Evolutionary conservation across 2,113 vertebrate genomes (phyloP).

Genomic region (Bambusicola thoracicus): DNA sequence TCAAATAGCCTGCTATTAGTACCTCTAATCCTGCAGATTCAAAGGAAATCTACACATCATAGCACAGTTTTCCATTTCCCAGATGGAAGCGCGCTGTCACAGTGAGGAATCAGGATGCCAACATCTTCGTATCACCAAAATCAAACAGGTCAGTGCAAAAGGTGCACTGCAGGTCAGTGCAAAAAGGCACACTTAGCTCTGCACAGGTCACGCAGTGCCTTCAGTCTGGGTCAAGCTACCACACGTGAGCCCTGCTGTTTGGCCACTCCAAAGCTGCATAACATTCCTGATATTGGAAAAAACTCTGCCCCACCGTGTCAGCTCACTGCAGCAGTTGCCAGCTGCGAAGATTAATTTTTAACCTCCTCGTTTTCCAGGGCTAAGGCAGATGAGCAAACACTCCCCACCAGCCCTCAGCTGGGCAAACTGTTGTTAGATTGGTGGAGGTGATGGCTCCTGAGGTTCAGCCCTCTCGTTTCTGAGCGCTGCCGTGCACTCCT

Average conservation of each 20-base stretch:
- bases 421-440: neutral
- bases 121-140: neutral
- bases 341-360: constrained; percentile 60
- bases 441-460: neutral
- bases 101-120: accelerated
- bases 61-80: neutral
- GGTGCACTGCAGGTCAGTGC: neutral
- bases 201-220: neutral
- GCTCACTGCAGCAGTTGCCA: constrained; percentile 5
- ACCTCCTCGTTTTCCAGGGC: constrained; percentile 13
- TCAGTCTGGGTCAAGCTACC: neutral
- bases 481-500: neutral
- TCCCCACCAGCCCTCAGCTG: neutral
- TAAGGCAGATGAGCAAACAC: constrained; percentile 14
- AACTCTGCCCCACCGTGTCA: neutral
- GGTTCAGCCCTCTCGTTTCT: neutral
- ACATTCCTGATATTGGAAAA: neutral
- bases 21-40: neutral
- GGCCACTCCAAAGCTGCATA: neutral
- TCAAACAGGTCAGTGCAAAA: neutral
- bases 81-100: neutral
- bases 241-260: neutral
- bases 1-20: neutral
- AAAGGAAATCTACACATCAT: neutral
- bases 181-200: neutral